phyloP scores from a whole-genome alignment of 2,888 invertebrate genomes.

The Drosophila ezoana region DNA sequence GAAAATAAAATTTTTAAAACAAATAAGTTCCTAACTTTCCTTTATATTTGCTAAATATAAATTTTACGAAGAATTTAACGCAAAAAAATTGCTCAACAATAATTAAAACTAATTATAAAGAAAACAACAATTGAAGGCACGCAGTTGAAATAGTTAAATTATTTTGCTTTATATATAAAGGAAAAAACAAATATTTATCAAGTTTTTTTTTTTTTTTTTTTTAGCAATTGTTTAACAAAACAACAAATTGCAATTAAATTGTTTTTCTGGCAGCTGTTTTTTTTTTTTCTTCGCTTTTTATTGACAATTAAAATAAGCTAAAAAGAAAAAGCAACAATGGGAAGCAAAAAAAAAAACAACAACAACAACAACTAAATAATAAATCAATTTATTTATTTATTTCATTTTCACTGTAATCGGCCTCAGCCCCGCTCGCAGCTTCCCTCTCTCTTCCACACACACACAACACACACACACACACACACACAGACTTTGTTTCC shows the following conservation, averaged over 20 bases:
- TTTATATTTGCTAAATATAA: too few species aligned
- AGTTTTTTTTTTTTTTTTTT: constrained; percentile 5
- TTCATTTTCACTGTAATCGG: constrained; percentile 63
- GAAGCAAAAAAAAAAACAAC: constrained; percentile 11
- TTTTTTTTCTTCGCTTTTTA: constrained; percentile 40
- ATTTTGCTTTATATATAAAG: neutral
- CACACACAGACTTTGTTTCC: constrained; percentile 54
- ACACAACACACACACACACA: neutral
- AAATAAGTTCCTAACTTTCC: too few species aligned
- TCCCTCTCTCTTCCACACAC: constrained; percentile 25
- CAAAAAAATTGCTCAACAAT: too few species aligned
- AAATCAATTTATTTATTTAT: constrained; percentile 71
- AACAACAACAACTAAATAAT: constrained; percentile 48
- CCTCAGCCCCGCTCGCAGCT: constrained; percentile 4
- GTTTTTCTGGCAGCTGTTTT: constrained; percentile 29
- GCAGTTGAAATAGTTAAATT: neutral
- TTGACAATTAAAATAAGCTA: constrained; percentile 52
- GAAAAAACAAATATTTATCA: constrained; percentile 3
- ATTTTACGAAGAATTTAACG: too few species aligned
- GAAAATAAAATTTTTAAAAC: too few species aligned
- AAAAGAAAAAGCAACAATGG: constrained; percentile 14
- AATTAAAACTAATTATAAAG: neutral
- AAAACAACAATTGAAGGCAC: constrained; percentile 6
- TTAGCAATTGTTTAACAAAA: constrained; percentile 2
- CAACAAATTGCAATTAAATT: constrained; percentile 35